A percentile compares a stretch with the other conserved stretches of the same genome.
Conservation (phyloP, 2,113 vertebrate genomes). For the Salvelinus alpinus region DNA sequence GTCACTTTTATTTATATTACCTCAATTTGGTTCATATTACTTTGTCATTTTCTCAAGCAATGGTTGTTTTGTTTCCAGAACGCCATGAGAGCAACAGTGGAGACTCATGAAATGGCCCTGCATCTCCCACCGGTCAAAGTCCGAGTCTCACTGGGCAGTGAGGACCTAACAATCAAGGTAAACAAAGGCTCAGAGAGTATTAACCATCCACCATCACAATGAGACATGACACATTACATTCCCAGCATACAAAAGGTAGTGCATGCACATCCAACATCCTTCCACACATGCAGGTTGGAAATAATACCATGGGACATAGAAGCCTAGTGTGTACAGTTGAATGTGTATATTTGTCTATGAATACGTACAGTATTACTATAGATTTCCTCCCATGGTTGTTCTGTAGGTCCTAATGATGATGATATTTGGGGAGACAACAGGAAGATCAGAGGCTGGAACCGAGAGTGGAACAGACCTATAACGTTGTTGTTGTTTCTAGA, state of each 20-base stretch:
- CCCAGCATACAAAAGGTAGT: not conserved
- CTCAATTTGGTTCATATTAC: not conserved
- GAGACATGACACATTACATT: not conserved
- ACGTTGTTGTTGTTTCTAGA: conserved; percentile 63
- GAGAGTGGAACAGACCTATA: not conserved
- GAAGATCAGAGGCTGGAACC: not conserved
- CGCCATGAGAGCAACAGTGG: conserved; percentile 96
- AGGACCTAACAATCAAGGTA: conserved; percentile 98
- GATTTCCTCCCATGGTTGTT: no score
- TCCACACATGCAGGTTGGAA: no score
- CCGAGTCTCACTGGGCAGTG: conserved; percentile 85
- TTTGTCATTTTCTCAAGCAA: not conserved
- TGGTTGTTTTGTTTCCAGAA: conserved; percentile 75
- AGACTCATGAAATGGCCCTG: conserved; percentile 84
- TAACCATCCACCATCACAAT: not conserved
- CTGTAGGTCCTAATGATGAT: not conserved
- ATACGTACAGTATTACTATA: no score
- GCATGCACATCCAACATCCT: not conserved
- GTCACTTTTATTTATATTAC: not conserved
- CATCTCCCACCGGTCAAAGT: conserved; percentile 87
- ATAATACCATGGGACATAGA: no score
- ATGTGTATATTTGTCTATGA: not conserved
- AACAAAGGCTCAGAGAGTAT: conserved; percentile 3
- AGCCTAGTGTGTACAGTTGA: not conserved
- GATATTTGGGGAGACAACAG: not conserved